Evolutionary conservation across 1,140 invertebrate species (phyloP).

Genomic region (Bactericera cockerelli): DNA sequence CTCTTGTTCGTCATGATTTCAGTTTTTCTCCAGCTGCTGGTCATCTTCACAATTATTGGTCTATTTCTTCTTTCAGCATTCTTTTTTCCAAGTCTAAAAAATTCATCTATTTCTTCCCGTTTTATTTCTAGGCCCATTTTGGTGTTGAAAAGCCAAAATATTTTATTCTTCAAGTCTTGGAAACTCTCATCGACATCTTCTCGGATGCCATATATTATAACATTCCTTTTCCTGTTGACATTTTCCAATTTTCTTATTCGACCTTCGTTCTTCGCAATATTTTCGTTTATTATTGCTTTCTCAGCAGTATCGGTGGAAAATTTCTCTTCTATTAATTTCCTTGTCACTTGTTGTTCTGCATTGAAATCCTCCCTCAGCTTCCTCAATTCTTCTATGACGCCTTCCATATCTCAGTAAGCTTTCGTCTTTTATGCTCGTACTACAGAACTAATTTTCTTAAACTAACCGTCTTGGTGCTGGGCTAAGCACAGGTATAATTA

Average conservation of each 20-base stretch:
- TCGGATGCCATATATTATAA: not conserved
- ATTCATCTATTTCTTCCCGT: not conserved
- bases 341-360: not conserved
- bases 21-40: slow-evolving; percentile 1
- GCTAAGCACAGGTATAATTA: no score
- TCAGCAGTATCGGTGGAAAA: no score
- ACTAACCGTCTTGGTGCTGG: no score
- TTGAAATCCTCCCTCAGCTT: not conserved
- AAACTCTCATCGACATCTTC: not conserved
- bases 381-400: not conserved
- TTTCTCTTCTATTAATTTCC: slow-evolving; percentile 1
- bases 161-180: not conserved
- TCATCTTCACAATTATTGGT: not conserved
- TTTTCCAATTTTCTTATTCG: not conserved
- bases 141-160: not conserved
- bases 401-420: not conserved
- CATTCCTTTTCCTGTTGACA: not conserved
- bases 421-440: no score
- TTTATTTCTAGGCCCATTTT: not conserved
- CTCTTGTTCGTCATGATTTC: not conserved
- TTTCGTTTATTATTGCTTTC: not conserved
- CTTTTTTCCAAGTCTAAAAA: slow-evolving; percentile 4
- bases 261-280: not conserved
- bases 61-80: not conserved
- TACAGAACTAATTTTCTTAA: no score